Evolutionary conservation across 1,140 invertebrate genomes (phyloP).

Genomic region (Eriocheir sinensis): DNA sequence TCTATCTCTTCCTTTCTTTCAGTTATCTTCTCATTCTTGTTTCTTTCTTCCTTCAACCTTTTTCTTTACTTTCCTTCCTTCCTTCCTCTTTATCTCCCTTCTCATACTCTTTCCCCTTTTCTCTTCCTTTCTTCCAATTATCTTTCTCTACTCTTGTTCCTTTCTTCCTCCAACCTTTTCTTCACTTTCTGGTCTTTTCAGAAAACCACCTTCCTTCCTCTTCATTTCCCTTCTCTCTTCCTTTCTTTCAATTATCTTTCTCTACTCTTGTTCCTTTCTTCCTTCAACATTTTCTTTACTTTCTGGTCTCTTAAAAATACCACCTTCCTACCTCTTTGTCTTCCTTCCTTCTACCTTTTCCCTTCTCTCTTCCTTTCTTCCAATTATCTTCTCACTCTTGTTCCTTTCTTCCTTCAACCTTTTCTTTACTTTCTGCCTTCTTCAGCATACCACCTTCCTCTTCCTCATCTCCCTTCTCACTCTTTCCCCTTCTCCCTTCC

Average conservation of each 20-base stretch:
- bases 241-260: not conserved
- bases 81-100: no score
- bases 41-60: not conserved
- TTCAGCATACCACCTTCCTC: not conserved
- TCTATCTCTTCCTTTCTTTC: not conserved
- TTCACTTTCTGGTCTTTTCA: no score
- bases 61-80: not conserved
- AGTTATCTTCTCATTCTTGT: not conserved
- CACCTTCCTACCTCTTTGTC: not conserved
- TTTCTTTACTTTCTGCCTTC: not conserved
- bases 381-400: not conserved
- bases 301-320: not conserved
- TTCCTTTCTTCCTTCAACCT: not conserved
- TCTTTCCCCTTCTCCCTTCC: not conserved
- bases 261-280: not conserved
- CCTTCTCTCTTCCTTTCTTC: not conserved
- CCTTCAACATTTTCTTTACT: no score
- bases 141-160: slow-evolving; percentile 58
- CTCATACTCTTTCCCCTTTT: not conserved
- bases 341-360: not conserved
- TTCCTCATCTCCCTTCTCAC: no score
- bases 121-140: not conserved
- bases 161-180: no score
- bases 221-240: not conserved
- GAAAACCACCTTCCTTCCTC: not conserved